phyloP scores from a whole-genome alignment of 2,888 invertebrate species.

The Drosophila flavopinicola region DNA sequence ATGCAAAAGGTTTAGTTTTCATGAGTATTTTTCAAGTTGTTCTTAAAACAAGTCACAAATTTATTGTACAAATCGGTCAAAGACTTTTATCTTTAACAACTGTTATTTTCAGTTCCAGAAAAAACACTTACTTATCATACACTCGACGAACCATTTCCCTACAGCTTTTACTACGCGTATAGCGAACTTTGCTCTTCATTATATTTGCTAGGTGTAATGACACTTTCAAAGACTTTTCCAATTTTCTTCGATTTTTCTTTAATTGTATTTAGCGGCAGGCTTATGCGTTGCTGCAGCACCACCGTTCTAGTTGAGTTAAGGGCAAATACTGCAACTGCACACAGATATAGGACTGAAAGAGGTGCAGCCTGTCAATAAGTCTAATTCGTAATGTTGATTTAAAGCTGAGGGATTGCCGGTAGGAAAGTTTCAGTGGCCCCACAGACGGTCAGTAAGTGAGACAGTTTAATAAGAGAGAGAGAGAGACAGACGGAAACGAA shows the following conservation, averaged over 20 bases:
- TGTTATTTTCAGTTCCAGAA: too few relatives aligned
- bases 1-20: neutral
- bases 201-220: too few relatives aligned
- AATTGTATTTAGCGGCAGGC: neutral
- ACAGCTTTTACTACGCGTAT: constrained; percentile 82
- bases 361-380: constrained; percentile 53
- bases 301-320: constrained; percentile 49
- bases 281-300: constrained; percentile 12
- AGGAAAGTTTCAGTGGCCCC: constrained; percentile 31
- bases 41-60: too few relatives aligned
- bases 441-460: constrained; percentile 22
- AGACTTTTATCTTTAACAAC: too few relatives aligned
- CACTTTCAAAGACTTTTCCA: constrained; percentile 7
- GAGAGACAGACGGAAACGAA: constrained; percentile 47
- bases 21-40: too few relatives aligned
- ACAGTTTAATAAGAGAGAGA: constrained; percentile 39
- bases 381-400: constrained; percentile 47
- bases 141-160: constrained; percentile 79
- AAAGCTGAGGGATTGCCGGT: constrained; percentile 35
- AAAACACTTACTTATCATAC: constrained; percentile 77
- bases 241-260: neutral
- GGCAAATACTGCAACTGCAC: constrained; percentile 45
- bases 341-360: constrained; percentile 26
- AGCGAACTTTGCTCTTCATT: constrained; percentile 82
- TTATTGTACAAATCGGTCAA: too few relatives aligned